Percentiles rank a stretch among this genome's conserved stretches.
Evolutionary conservation across 2,113 vertebrate species (phyloP).

Genomic region (Diadophis punctatus): DNA sequence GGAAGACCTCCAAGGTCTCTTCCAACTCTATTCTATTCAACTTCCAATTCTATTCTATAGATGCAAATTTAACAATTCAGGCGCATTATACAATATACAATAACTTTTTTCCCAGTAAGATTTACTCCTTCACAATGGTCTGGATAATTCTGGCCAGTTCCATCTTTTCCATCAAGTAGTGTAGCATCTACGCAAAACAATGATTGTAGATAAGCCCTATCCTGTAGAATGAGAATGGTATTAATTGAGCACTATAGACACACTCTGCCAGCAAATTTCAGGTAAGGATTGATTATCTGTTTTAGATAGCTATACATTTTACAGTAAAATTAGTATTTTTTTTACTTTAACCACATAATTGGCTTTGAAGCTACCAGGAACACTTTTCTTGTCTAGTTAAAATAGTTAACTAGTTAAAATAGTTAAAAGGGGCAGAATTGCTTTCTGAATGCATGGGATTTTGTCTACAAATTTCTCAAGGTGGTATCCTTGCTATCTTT

Average conservation of each 20-base stretch:
- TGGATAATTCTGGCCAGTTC: neutral
- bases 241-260: neutral
- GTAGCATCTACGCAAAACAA: neutral
- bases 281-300: neutral
- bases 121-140: neutral
- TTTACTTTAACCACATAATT: neutral
- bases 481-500: neutral
- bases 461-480: neutral
- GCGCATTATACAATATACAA: neutral
- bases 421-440: neutral
- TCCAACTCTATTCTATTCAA: neutral
- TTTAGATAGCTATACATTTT: neutral
- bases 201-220: neutral
- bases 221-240: neutral
- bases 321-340: neutral
- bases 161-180: neutral
- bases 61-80: neutral
- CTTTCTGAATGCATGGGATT: neutral
- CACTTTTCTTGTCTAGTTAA: neutral
- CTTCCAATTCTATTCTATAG: neutral
- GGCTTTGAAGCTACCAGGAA: neutral
- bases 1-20: no score
- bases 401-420: neutral
- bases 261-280: neutral
- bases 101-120: neutral